Percentiles rank a stretch among this genome's conserved stretches.
phyloP scores from a whole-genome alignment of 2,888 invertebrate genomes.

The Agrotis clavis region DNA sequence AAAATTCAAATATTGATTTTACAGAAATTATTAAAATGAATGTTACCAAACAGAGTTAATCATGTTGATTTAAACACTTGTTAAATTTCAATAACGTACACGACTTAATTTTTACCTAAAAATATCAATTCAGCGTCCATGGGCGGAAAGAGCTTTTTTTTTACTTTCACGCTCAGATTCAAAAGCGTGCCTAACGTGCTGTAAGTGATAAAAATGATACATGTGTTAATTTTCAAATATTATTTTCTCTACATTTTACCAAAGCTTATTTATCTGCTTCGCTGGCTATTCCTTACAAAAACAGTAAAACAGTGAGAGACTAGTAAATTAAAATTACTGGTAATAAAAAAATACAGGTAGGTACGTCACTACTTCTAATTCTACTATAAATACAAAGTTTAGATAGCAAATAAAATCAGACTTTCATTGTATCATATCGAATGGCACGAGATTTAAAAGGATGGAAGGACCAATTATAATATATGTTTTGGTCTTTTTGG shows the following conservation, averaged over 20 bases:
- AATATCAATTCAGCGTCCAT: background rate
- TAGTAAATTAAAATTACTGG: slow-evolving; percentile 68
- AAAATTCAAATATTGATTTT: background rate
- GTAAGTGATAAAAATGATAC: slow-evolving; percentile 53
- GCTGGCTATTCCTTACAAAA: slow-evolving; percentile 43
- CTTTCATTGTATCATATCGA: slow-evolving; percentile 53
- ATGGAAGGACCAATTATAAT: slow-evolving; percentile 41
- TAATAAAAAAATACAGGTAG: slow-evolving; percentile 64
- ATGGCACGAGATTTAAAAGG: slow-evolving; percentile 55
- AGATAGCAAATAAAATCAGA: slow-evolving; percentile 66
- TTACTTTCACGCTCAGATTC: slow-evolving; percentile 1
- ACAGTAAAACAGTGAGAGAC: slow-evolving; percentile 68
- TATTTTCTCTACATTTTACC: slow-evolving; percentile 28
- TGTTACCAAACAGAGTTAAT: background rate
- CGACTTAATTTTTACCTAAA: slow-evolving; percentile 14
- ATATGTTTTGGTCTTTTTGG: slow-evolving; percentile 7
- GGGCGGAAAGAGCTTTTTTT: slow-evolving; percentile 5
- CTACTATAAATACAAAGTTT: slow-evolving; percentile 57
- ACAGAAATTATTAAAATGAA: background rate
- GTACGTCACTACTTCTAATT: slow-evolving; percentile 50
- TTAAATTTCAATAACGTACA: background rate
- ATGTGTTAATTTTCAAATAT: slow-evolving; percentile 42
- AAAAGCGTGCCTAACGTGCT: slow-evolving; percentile 31
- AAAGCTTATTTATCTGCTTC: slow-evolving; percentile 2
- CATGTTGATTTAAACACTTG: background rate